Evolutionary conservation across 2,797 vertebrate genomes (phyloP), one percentile per base, ranked within the genome.

Genomic region (Myotis daubentonii): DNA sequence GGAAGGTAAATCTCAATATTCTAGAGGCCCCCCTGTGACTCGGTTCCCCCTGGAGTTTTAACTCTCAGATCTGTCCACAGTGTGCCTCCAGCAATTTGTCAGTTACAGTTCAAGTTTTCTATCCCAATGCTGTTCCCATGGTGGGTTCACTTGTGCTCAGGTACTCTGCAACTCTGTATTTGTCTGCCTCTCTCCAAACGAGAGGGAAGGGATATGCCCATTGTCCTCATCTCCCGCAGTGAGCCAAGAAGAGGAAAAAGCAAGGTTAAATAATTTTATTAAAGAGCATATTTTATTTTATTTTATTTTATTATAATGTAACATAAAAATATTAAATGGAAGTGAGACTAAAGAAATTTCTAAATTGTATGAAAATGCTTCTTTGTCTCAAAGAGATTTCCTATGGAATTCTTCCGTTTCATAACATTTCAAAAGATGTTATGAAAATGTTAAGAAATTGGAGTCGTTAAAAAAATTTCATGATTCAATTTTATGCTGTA

Each of bases 281-380:
- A 55, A 75, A 87, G 23, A 84, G 30, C 71, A 60, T n/a, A 38
- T 36, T 60, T 30, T 62, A 22, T 81, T 41, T 41, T 41, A 41
- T 41, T 85, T 82, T 76, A 88, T 51, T 60, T 88, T 85, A 60
- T 6, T 94, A 88, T 38, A 78, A 76, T 68, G 91, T 96, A 78
- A 66, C 33, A 74, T 87, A 72, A 91, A 89, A 88, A 88, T 94
- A 85, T 33, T 60, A 88, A 84, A 53, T 41, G 5, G 22, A 92
- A 84, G 22, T 71, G 84, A 88, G 25, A 78, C n/a, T 70, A 57
- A 60, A 82, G 23, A 72, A 30, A 74, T 74, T 75, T 92, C 49
- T 90, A 66, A 82, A 51, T 80, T 75, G 70, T 75, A 70, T 62
- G 20, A 36, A 87, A 78, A 78, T 80, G 44, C 83, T 78, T 30